Conservation (phyloP, 2,888 invertebrate genomes). For the Drosophila meridiana region DNA sequence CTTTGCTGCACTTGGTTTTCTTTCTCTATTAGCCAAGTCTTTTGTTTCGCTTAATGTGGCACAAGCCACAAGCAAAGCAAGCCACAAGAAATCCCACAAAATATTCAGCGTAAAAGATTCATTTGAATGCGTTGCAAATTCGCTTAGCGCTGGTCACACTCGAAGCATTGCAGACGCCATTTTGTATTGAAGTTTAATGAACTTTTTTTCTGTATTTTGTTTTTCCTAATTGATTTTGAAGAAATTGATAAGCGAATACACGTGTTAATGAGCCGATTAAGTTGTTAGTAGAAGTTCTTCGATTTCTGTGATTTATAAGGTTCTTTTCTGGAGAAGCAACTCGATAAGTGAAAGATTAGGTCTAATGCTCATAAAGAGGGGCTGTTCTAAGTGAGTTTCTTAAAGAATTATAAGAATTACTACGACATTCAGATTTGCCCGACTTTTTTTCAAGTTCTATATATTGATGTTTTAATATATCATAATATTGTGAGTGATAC, state of each 20-base stretch:
- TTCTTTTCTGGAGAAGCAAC: not conserved
- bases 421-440: not conserved
- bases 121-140: constrained; percentile 43
- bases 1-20: not conserved
- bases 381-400: not conserved
- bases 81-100: constrained; percentile 28
- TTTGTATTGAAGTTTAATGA: constrained; percentile 30
- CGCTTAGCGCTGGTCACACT: constrained; percentile 29
- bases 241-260: constrained; percentile 18
- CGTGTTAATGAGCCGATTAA: constrained; percentile 19
- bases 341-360: not conserved
- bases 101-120: constrained; percentile 32
- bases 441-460: not conserved
- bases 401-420: not conserved
- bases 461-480: not conserved
- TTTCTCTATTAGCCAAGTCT: constrained; percentile 11
- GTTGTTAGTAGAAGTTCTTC: not conserved
- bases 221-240: constrained; percentile 4
- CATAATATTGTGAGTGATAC: too few relatives aligned
- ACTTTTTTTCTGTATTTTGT: constrained; percentile 9
- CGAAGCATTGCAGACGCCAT: constrained; percentile 20
- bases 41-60: constrained; percentile 40
- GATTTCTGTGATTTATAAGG: not conserved
- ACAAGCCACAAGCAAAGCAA: constrained; percentile 34
- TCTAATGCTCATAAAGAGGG: not conserved